Base-by-base conservation (phyloP, 2,797 vertebrate genomes). In the Serranus cabrilla region DNA sequence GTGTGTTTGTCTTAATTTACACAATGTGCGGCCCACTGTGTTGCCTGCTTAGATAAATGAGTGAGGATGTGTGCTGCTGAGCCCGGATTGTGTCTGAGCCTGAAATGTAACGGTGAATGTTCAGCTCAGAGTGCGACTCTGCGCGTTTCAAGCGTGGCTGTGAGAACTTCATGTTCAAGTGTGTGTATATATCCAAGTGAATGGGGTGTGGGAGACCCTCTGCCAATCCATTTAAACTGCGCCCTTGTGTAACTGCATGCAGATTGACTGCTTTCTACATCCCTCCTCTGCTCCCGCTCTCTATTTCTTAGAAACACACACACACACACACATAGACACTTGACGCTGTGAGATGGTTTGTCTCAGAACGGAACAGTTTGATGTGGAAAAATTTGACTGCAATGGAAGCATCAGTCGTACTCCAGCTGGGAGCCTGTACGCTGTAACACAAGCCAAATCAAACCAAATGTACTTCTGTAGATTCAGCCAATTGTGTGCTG, bases 211-310 rank as follows among this genome's bases (percentile, higher is more conserved):
- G 67, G 65, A 75, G 83, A 80, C 74, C 84, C 71, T 77, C 70
- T 84, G 87, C 86, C 87, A 91, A 88, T 91, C 88, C 84, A 75
- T 92, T 92, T 89, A 74, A 88, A 89, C 79, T 84, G 70, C 16
- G 16, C 56, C 75, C 76, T 84, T 70, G 78, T 86, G 82, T 74
- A 71, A 82, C 81, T 84, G 78, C 87, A 86, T 87, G 86, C 84
- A 84, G 77, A 83, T 80, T 78, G 71, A 68, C 78, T 84, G 61
- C 74, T 74, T 75, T 85, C 80, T 75, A 18, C 77, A 76, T 25
- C 51, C 23, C 51, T 68, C 47, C 56, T 74, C 74, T 57, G 60
- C 75, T 70, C 52, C 27, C 73, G 59, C 51, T 58, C 54, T 54
- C 43, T 69, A 37, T 80, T 65, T 80, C 61, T 83, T 71, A 63